Evolutionary conservation across 2,797 vertebrate species (phyloP).

Genomic region (Tenualosa ilisha): DNA sequence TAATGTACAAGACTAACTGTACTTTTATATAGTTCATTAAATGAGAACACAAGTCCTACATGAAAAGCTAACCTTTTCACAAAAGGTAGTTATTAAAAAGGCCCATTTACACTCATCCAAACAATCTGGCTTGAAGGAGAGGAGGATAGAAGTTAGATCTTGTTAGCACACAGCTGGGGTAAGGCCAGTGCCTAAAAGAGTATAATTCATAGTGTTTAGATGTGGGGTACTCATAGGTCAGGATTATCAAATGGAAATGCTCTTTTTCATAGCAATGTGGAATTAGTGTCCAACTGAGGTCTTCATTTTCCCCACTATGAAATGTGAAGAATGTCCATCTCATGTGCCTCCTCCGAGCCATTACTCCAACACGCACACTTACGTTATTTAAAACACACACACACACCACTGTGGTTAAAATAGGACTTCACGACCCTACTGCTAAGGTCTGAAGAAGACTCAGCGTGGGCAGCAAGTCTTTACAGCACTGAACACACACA

Average conservation of each 20-base stretch:
- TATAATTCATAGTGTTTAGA: conserved; percentile 20
- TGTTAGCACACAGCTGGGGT: not conserved
- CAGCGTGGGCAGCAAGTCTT: not conserved
- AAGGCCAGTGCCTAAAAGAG: not conserved
- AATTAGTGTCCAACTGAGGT: not conserved
- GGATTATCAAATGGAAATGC: conserved; percentile 50
- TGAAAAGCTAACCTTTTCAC: conserved; percentile 41
- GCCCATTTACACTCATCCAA: conserved; percentile 43
- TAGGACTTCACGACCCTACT: not conserved
- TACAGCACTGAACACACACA: not conserved
- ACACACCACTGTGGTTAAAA: conserved; percentile 11
- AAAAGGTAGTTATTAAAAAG: conserved; percentile 57
- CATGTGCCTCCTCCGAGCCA: not conserved
- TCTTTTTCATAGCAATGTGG: not conserved
- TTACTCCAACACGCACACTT: not conserved
- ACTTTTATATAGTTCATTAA: conserved; percentile 68
- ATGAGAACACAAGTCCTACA: conserved; percentile 59
- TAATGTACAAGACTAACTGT: conserved; percentile 67
- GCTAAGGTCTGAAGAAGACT: not conserved
- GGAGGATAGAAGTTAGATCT: not conserved
- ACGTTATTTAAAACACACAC: conserved; percentile 27
- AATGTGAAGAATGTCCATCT: not conserved
- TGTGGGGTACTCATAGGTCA: not conserved
- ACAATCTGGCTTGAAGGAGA: not conserved
- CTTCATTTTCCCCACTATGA: not conserved